Percentiles rank a stretch among this genome's conserved stretches.
phyloP scores from a whole-genome alignment of 53 echinoderm and acorn worm species.

The Astropecten irregularis region DNA sequence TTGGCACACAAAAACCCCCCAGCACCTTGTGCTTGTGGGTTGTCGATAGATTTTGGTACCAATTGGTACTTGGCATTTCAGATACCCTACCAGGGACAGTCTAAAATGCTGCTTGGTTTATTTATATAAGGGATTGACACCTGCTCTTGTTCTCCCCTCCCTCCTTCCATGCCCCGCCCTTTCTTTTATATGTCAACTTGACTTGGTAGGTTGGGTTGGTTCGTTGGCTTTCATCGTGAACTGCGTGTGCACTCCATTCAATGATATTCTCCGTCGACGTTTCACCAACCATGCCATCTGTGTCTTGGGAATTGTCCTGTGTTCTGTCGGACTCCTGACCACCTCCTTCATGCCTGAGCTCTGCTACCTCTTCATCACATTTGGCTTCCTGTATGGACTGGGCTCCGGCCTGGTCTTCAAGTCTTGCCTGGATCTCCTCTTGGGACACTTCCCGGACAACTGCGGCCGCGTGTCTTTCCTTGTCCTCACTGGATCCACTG shows the following conservation, averaged over 20 bases:
- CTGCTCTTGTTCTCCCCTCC: background rate
- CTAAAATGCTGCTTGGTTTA: too few species aligned
- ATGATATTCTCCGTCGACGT: constrained; percentile 26
- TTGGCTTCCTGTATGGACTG: constrained; percentile 65
- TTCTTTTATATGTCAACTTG: background rate
- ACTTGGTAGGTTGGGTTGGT: constrained; percentile 62
- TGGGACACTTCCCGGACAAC: constrained; percentile 64
- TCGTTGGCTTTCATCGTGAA: constrained; percentile 55
- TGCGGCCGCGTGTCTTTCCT: constrained; percentile 63
- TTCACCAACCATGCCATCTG: constrained; percentile 33
- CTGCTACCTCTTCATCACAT: constrained; percentile 66
- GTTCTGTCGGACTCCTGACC: constrained; percentile 39
- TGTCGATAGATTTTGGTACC: too few species aligned
- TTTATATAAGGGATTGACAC: too few species aligned
- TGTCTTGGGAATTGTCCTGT: constrained; percentile 40
- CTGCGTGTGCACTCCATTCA: constrained; percentile 52
- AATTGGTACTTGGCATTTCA: too few species aligned
- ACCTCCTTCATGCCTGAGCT: constrained; percentile 66
- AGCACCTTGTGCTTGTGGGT: too few species aligned
- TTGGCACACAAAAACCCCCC: too few species aligned
- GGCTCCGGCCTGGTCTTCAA: constrained; percentile 63
- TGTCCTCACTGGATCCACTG: constrained; percentile 53
- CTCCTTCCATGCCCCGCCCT: background rate
- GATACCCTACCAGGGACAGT: too few species aligned
- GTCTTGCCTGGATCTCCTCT: constrained; percentile 50